phyloP scores from a whole-genome alignment of 2,888 invertebrate species.

The Germaria angustata region DNA sequence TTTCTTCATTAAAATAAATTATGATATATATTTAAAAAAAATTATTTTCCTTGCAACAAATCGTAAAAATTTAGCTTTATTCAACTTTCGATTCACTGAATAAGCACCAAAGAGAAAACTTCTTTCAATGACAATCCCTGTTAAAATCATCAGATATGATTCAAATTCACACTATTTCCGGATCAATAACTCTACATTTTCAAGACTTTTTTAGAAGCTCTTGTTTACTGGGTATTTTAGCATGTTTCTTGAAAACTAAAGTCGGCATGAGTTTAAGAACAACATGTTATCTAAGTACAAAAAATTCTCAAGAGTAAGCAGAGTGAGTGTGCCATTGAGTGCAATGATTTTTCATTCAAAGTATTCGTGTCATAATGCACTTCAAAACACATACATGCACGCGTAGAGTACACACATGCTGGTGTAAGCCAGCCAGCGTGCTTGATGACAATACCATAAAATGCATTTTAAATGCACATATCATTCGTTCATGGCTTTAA shows the following conservation, averaged over 20 bases:
- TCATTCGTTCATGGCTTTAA: constrained; percentile 17
- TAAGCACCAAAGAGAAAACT: no score
- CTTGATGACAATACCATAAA: constrained; percentile 10
- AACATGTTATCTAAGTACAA: not conserved
- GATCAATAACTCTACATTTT: no score
- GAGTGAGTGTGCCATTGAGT: constrained; percentile 40
- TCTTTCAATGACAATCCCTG: no score
- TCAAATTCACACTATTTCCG: no score
- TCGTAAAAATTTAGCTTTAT: no score
- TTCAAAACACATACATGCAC: not conserved
- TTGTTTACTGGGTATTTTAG: no score
- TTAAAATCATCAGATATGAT: no score
- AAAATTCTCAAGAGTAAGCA: constrained; percentile 26
- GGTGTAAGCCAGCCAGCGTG: not conserved
- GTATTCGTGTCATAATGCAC: constrained; percentile 17
- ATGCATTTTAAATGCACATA: constrained; percentile 24
- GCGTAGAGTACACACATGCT: not conserved
- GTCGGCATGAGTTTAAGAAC: not conserved
- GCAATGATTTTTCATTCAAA: constrained; percentile 31
- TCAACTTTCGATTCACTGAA: no score
- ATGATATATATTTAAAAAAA: no score
- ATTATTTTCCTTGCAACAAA: no score
- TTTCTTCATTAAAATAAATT: no score
- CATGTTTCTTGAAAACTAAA: not conserved
- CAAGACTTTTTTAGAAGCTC: no score